A percentile compares a stretch with the other conserved stretches of the same genome.
Evolutionary conservation across 2,797 vertebrate species (phyloP).

Genomic region (Silurus lanzhouensis): DNA sequence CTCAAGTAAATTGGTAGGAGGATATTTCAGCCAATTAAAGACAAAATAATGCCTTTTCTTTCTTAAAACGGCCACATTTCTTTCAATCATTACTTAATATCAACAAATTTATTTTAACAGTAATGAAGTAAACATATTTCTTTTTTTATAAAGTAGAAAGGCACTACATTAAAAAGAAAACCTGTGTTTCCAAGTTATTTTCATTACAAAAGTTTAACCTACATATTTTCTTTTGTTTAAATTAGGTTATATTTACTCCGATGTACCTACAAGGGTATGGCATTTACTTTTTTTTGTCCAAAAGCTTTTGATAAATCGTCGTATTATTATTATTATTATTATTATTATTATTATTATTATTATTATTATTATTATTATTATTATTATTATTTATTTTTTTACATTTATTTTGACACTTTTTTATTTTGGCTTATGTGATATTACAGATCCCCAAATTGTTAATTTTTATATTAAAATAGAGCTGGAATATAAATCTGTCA

Average conservation of each 20-base stretch:
- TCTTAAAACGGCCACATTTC: background rate
- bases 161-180: background rate
- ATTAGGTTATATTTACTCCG: background rate
- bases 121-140: too few species aligned
- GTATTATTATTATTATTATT: too few species aligned
- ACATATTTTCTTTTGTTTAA: background rate
- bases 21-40: background rate
- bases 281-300: background rate
- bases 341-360: too few species aligned
- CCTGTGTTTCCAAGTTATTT: too few species aligned
- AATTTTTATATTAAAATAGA: slow-evolving; percentile 28
- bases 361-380: too few species aligned
- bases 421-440: slow-evolving; percentile 4
- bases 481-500: slow-evolving; percentile 26
- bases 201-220: background rate
- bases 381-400: background rate
- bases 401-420: background rate
- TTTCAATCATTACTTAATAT: background rate
- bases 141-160: background rate
- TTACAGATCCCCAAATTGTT: slow-evolving; percentile 21
- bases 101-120: too few species aligned
- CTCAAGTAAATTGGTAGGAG: background rate
- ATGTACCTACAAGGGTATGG: background rate
- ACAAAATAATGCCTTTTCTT: background rate
- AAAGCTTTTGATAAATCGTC: background rate